Base-by-base conservation (phyloP, 2,797 vertebrate species). In the Poecilia velifera region DNA sequence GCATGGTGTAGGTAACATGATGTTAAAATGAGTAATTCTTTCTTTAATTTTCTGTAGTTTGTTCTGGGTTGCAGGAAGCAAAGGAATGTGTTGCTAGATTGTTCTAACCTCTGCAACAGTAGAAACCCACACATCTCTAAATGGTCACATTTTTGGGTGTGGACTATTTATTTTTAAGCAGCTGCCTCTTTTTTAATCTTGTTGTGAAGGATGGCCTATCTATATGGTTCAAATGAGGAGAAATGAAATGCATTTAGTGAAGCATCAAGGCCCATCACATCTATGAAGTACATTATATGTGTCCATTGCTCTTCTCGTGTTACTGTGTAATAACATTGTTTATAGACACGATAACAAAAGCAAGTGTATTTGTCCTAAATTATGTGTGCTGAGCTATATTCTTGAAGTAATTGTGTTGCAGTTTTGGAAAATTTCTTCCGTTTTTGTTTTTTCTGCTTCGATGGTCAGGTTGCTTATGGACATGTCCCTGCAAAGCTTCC, bases 1-100 rank as follows among this genome's bases (percentile, higher is more conserved):
- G 41, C 55, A 73, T 22, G 88, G 31, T 86, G 83, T 81, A 79
- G 78, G 80, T 73, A 87, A 78, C 81, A 91, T 31, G 78, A 93
- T 89, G 85, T 83, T 81, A 45, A 76, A 55, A 79, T 74, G 68
- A 55, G n/a, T 55, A 3, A 13, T 6, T 31, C 18, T 3, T 20
- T 34, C 18, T 43, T 68, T 34, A 3, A 22, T 66, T 39, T 22
- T 39, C 3, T 41, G 1, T 68, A 68, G 1, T 41, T 55, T 55
- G 71, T 34, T 72, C 34, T 20, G 62, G 7, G 18, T 66, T 36
- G 16, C 34, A 66, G n/a, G 9, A 66, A 68, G 64, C 64, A 39
- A 41, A 68, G 1, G 10, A 25, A 41, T 25, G 39, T 41, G 20
- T 4, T 39, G 3, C 25, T 12, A 41, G 22, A 41, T 36, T 64